A percentile compares a stretch with the other conserved stretches of the same genome.
Conservation (phyloP, 1,140 invertebrate genomes). For the Drosophila pruinosa region DNA sequence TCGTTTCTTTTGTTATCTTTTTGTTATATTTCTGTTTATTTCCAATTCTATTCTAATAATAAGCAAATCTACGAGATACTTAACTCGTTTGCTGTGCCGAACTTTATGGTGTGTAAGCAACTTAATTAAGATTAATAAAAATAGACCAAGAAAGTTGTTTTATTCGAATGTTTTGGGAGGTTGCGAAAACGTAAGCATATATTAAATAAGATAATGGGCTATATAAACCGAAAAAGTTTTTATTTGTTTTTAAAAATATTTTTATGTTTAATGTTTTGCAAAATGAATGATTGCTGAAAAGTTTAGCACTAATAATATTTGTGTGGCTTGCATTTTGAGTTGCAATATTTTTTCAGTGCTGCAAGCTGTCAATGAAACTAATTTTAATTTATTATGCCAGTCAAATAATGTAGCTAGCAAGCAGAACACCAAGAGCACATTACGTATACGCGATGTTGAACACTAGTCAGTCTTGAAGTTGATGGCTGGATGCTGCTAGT, state of each 20-base stretch:
- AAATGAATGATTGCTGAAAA: not conserved
- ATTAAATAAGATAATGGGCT: no score
- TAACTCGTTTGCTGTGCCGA: conserved; percentile 16
- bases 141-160: no score
- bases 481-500: not conserved
- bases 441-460: conserved; percentile 33
- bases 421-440: conserved; percentile 1
- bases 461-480: not conserved
- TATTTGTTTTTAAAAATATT: no score
- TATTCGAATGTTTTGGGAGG: no score
- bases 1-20: conserved; percentile 27
- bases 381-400: conserved; percentile 51
- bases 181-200: no score
- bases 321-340: not conserved
- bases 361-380: conserved; percentile 50
- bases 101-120: not conserved
- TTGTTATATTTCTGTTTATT: conserved; percentile 14
- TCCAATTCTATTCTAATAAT: conserved; percentile 64
- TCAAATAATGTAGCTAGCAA: conserved; percentile 13
- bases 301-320: not conserved
- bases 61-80: conserved; percentile 44
- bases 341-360: conserved; percentile 5
- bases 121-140: conserved; percentile 2
- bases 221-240: no score
- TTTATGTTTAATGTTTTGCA: no score